Evolutionary conservation across 1,140 invertebrate genomes (phyloP), one percentile per base, ranked within the genome.

Genomic region (Cecropterus lyciades): DNA sequence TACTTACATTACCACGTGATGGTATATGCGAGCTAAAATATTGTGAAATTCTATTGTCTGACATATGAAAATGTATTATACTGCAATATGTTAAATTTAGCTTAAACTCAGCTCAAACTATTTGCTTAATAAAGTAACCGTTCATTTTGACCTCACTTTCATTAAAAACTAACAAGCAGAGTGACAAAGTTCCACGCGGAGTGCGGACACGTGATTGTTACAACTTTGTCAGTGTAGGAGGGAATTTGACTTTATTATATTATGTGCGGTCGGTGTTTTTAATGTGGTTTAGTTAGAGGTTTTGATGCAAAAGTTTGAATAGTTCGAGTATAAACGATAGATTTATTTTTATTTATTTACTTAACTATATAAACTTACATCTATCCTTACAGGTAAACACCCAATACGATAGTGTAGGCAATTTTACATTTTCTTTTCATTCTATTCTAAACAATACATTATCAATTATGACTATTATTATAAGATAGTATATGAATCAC

Each of bases 131-230:
- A 33, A 30, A 24, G n/a, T 37, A 15, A 53, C 24, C 14, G 37
- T 24, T 30, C 30, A 53, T 53, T 53, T 37, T 37, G 51, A 53
- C 51, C 51, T 33, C 24, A 33, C 13, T 52, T 52, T 52, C 49
- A 52, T 52, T 52, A 52, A 52, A 52, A 33, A 52, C 49, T 52
- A 52, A 52, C 49, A 14, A 52, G 49, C 14, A 15, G 6, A 27
- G 27, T 37, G 33, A 37, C 33, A 37, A 52, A 52, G 49, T 52
- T 52, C 15, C 4, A 20, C 7, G 8, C 24, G 10, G 27, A 11
- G 15, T 27, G 24, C 24, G 24, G 49, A 14, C 49, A 6, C 0
- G 20, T 16, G 8, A 9, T 15, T 30, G 13, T 52, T 52, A 33
- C 30, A 33, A 52, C 24, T 52, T 14, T 52, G 49, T 30, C 49